Percentiles rank a stretch among this genome's conserved stretches.
Evolutionary conservation across 2,888 invertebrate species (phyloP).

Genomic region (Abrostola triplasia): DNA sequence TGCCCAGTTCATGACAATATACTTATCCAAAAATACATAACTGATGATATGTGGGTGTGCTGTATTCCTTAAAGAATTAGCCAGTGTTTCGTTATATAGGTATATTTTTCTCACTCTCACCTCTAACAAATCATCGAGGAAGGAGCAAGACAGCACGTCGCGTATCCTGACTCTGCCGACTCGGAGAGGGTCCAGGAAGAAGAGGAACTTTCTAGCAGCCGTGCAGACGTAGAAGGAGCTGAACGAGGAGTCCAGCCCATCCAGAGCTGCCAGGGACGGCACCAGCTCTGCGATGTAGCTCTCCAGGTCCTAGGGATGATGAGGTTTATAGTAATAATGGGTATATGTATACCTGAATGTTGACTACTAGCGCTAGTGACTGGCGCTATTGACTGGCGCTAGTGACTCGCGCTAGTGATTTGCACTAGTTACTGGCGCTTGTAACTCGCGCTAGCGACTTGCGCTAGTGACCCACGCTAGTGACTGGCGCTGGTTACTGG

Average conservation of each 20-base stretch:
- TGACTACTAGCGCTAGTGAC: background rate
- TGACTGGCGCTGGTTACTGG: no score
- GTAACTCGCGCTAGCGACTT: no score
- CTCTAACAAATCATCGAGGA: slow-evolving; percentile 97
- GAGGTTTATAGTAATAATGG: background rate
- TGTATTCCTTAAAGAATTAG: no score
- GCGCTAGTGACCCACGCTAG: no score
- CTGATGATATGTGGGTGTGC: no score
- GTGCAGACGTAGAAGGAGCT: slow-evolving; percentile 99
- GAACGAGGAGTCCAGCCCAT: slow-evolving; percentile 97
- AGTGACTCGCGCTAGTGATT: no score
- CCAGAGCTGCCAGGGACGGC: slow-evolving; percentile 96
- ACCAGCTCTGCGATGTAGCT: slow-evolving; percentile 98
- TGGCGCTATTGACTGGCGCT: no score
- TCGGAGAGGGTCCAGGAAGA: slow-evolving; percentile 96
- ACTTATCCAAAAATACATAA: no score
- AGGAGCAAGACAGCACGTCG: slow-evolving; percentile 96
- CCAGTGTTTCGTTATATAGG: no score
- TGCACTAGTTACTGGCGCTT: no score
- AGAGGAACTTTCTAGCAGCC: slow-evolving; percentile 98
- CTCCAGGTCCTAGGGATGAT: slow-evolving; percentile 93
- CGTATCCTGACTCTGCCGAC: slow-evolving; percentile 96
- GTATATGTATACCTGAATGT: background rate
- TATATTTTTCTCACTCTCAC: slow-evolving; percentile 83
- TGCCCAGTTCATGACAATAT: no score